These are phyloP conservation scores for Prionailurus bengalensis DNA, from an alignment of 2,113 vertebrate species.

Conservation along the genomic window DNA sequence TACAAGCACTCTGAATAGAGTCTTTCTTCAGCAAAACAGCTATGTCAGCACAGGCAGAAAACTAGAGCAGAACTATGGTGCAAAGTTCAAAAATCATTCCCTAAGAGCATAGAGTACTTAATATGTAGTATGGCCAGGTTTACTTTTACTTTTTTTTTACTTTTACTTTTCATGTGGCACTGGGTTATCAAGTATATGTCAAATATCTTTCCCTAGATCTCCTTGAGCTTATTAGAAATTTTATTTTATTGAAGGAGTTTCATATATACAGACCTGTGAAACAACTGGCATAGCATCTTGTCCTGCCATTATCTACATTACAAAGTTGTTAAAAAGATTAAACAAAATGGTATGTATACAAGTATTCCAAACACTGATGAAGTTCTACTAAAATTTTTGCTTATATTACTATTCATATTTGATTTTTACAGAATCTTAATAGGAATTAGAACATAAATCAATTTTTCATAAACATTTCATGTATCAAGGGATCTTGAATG, in stretches of 20 bases:
- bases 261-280: conserved; percentile 28
- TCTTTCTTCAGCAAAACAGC: conserved; percentile 64
- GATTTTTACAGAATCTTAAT: conserved; percentile 13
- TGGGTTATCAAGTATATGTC: conserved; percentile 15
- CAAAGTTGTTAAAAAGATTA: conserved; percentile 28
- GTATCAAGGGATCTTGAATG: not conserved
- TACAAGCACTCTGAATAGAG: conserved; percentile 41
- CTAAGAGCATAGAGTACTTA: conserved; percentile 52
- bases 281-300: not conserved
- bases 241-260: conserved; percentile 52
- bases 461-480: conserved; percentile 46
- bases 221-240: conserved; percentile 15
- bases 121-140: conserved; percentile 46
- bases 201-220: not conserved
- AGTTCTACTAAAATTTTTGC: conserved; percentile 31
- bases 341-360: not conserved
- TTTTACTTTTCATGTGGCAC: conserved; percentile 49
- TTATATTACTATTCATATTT: conserved; percentile 28
- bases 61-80: conserved; percentile 35
- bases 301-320: conserved; percentile 20
- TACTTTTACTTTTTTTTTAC: conserved; percentile 41
- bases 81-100: conserved; percentile 74
- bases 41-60: conserved; percentile 63
- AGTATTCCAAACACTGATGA: conserved; percentile 35
- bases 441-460: not conserved